These are phyloP conservation scores for Psittacus erithacus DNA, from an alignment of 2,113 vertebrate genomes.

Conservation along the genomic window DNA sequence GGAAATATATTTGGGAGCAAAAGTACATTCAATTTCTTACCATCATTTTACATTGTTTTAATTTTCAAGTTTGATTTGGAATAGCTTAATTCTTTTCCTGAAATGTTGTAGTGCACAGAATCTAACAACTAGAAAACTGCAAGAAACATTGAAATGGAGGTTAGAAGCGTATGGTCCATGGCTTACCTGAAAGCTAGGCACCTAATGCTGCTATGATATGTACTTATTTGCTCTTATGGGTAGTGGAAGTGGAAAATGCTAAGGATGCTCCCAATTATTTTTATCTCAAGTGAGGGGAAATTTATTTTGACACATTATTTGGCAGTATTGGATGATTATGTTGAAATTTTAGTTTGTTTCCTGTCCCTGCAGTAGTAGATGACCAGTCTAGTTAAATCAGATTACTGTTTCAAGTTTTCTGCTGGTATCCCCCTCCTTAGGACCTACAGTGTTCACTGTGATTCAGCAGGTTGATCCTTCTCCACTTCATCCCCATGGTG, in stretches of 20 bases:
- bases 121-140: neutral
- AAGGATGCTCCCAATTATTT: neutral
- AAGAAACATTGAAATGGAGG: neutral
- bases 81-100: neutral
- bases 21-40: neutral
- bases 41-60: neutral
- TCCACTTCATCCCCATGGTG: neutral
- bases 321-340: neutral
- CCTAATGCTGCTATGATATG: neutral
- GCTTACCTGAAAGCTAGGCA: neutral
- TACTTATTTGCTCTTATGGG: neutral
- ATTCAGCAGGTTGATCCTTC: neutral
- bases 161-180: neutral
- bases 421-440: neutral
- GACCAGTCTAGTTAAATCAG: neutral
- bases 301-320: neutral
- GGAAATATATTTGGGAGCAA: neutral
- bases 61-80: neutral
- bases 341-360: neutral
- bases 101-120: neutral
- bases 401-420: neutral
- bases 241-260: neutral
- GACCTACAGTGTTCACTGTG: neutral
- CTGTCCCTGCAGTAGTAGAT: neutral
- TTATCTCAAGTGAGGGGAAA: neutral